phyloP scores from a whole-genome alignment of 2,113 vertebrate genomes.

The Formicarius rufipectus region DNA sequence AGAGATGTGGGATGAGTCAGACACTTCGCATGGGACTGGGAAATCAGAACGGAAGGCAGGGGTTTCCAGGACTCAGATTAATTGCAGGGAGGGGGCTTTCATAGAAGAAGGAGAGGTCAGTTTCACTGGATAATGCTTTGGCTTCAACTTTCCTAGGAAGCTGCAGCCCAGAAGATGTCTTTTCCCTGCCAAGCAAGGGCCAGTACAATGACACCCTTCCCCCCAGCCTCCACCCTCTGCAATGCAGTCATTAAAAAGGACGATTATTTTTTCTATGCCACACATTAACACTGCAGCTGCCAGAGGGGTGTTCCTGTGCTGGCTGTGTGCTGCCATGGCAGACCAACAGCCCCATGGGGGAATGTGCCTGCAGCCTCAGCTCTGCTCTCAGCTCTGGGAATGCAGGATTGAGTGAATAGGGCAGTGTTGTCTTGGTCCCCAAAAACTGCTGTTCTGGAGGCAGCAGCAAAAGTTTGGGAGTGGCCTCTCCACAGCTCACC shows the following conservation, averaged over 20 bases:
- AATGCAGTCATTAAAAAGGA: background rate
- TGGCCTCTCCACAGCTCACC: background rate
- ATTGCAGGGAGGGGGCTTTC: background rate
- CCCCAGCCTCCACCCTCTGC: background rate
- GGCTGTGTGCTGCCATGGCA: background rate
- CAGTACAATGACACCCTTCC: background rate
- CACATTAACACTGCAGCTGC: background rate
- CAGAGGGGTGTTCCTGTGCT: accelerated
- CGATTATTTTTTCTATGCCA: background rate
- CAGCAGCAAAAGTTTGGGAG: background rate
- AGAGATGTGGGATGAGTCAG: background rate
- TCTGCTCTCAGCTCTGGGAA: background rate
- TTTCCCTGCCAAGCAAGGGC: background rate
- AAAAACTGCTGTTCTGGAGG: background rate
- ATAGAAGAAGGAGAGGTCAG: conserved; percentile 15
- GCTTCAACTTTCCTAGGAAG: conserved; percentile 51
- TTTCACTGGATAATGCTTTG: conserved; percentile 13
- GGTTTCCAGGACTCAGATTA: background rate
- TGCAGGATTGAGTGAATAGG: background rate
- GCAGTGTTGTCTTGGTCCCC: accelerated
- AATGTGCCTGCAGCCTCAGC: background rate
- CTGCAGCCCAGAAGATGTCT: conserved; percentile 24
- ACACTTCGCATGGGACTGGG: background rate
- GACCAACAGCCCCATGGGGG: accelerated
- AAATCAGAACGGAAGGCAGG: background rate